These are phyloP conservation scores for Pachycephala philippinensis DNA, from an alignment of 2,113 vertebrate species.

Conservation along the genomic window DNA sequence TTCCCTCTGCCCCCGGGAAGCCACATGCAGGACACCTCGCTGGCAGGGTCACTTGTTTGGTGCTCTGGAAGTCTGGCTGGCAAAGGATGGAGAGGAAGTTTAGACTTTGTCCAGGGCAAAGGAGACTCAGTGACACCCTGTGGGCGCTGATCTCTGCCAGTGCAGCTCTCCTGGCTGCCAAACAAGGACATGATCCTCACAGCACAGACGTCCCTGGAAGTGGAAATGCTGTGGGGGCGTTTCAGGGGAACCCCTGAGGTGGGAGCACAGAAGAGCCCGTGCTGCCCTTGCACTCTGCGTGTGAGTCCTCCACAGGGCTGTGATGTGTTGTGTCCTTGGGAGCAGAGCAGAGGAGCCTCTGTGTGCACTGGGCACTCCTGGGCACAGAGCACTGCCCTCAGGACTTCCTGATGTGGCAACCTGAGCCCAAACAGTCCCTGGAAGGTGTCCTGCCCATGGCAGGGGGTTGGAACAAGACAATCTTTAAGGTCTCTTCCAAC, in stretches of 20 bases:
- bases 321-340: background rate
- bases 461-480: background rate
- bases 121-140: background rate
- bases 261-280: background rate
- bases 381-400: background rate
- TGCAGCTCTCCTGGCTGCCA: background rate
- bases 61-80: background rate
- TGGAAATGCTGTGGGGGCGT: background rate
- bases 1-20: background rate
- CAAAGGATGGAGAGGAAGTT: background rate
- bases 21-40: accelerated
- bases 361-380: accelerated
- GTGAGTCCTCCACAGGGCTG: accelerated
- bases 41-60: background rate
- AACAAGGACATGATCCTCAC: background rate
- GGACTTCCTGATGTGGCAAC: background rate
- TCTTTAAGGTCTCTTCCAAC: background rate
- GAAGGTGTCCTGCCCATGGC: background rate
- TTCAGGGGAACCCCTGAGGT: background rate
- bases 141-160: background rate
- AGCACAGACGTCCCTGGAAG: background rate
- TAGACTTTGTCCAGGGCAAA: conserved; percentile 7
- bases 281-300: background rate
- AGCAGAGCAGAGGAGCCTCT: background rate
- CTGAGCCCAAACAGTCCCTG: background rate